A percentile compares a stretch with the other conserved stretches of the same genome.
These are phyloP conservation scores for Ascidia mentula DNA, from an alignment of 23 tunicate species.

Conservation along the genomic window DNA sequence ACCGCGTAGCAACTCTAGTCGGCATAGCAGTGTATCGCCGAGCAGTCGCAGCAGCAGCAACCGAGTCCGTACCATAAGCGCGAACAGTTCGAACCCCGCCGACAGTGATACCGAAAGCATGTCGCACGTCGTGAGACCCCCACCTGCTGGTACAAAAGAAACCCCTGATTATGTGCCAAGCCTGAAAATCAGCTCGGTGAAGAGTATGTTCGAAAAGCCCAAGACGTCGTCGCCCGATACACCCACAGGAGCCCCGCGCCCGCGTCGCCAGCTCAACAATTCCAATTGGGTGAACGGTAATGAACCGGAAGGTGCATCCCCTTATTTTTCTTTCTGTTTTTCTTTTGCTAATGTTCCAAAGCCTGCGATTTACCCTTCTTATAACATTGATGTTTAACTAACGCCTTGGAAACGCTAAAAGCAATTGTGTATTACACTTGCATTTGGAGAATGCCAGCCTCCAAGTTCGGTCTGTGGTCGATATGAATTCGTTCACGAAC, in stretches of 20 bases:
- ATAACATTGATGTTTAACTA: background rate
- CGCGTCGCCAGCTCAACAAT: constrained; percentile 22
- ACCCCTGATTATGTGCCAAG: constrained; percentile 58
- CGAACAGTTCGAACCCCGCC: background rate
- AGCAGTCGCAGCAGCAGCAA: background rate
- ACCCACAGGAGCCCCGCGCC: constrained; percentile 21
- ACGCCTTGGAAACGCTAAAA: background rate
- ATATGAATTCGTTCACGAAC: no score
- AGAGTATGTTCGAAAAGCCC: constrained; percentile 52
- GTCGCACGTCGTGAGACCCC: constrained; percentile 79
- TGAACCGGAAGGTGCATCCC: constrained; percentile 39
- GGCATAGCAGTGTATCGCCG: constrained; percentile 39
- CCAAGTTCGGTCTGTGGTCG: no score
- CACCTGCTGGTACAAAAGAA: constrained; percentile 94
- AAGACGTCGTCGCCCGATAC: constrained; percentile 22
- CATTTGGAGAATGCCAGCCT: no score
- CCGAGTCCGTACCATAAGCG: background rate
- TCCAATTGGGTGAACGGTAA: constrained; percentile 46
- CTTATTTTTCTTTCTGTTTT: background rate
- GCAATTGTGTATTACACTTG: no score
- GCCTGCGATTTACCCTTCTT: background rate
- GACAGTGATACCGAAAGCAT: constrained; percentile 12
- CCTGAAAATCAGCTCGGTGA: constrained; percentile 58
- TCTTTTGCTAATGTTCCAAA: background rate
- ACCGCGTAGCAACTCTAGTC: constrained; percentile 27